Evolutionary conservation across 2,888 invertebrate species (phyloP), one percentile per base, ranked within the genome.

Genomic region (Drosophila niveifrons): DNA sequence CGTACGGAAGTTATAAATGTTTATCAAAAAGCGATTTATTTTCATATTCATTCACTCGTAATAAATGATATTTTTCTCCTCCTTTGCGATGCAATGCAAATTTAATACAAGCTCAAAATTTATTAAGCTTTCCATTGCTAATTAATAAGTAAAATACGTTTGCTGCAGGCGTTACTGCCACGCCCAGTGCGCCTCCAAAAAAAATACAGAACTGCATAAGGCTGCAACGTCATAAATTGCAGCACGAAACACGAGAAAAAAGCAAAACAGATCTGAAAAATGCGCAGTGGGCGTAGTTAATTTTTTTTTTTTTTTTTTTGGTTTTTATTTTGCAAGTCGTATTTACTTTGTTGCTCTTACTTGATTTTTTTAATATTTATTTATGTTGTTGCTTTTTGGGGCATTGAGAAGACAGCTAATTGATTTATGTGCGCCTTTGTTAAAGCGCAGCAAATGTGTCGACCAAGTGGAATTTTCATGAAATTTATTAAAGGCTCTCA

Each of bases 361-460:
- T 73, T 61, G 57, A 46, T 34, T 58, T 61, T n/a, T 61, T 65
- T 34, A 58, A 47, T 39, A 31, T 34, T 52, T 34, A 36, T 44
- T 64, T 47, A 44, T 43, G 18, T 59, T 62, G 48, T 63, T 23
- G 29, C 34, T 61, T 73, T 76, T 73, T 57, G 23, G 53, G 62
- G 52, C 66, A 69, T 11, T 50, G 61, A 47, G 72, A 9, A 58
- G 88, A 83, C 84, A 86, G 81, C 81, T 78, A 82, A 87, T 82
- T 89, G 90, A 89, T 89, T 89, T 89, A 89, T 89, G 78, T 77
- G 75, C 81, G 70, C 72, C 73, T 83, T 85, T 85, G 80, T 79
- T 89, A 81, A 87, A 89, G 89, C 78, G 77, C 78, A 76, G 66
- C 79, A 76, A 77, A 80, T 75, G 74, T 76, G 80, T 77, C 68